phyloP scores from a whole-genome alignment of 2,888 invertebrate species.

The Apoda limacodes region DNA sequence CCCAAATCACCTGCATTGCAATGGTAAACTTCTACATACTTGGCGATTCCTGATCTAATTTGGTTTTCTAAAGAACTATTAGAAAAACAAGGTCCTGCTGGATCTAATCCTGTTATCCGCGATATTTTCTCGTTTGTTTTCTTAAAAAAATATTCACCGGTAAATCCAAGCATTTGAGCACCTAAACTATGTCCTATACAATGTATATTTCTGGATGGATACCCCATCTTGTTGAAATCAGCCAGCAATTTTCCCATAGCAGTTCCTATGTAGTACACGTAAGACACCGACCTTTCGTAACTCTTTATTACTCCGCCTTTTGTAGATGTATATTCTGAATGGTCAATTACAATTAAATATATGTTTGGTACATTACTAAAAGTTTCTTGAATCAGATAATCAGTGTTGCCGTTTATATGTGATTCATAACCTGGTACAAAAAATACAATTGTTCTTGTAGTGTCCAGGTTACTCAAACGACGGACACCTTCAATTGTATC shows the following conservation, averaged over 20 bases:
- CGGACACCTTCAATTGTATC: slow-evolving; percentile 10
- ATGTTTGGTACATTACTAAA: slow-evolving; percentile 13
- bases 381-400: slow-evolving; percentile 15
- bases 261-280: slow-evolving; percentile 19
- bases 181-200: slow-evolving; percentile 21
- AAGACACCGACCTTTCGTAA: slow-evolving; percentile 20
- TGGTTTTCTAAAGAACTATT: slow-evolving; percentile 23
- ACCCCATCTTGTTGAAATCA: slow-evolving; percentile 9
- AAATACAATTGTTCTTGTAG: slow-evolving; percentile 9
- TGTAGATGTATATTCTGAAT: slow-evolving; percentile 19
- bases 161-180: slow-evolving; percentile 18
- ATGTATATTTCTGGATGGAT: slow-evolving; percentile 14
- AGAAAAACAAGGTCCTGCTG: slow-evolving; percentile 21
- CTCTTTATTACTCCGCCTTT: slow-evolving; percentile 14
- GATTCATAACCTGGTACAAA: slow-evolving; percentile 21
- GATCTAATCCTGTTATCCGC: slow-evolving; percentile 20
- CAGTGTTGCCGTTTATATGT: slow-evolving; percentile 16
- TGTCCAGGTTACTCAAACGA: slow-evolving; percentile 7
- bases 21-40: slow-evolving; percentile 54
- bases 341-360: slow-evolving; percentile 20
- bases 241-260: slow-evolving; percentile 15
- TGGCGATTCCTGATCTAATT: slow-evolving; percentile 42
- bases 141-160: slow-evolving; percentile 12
- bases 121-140: slow-evolving; percentile 10
- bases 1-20: slow-evolving; percentile 49